phyloP scores from a whole-genome alignment of 2,888 invertebrate species.

The Mythimna impura region DNA sequence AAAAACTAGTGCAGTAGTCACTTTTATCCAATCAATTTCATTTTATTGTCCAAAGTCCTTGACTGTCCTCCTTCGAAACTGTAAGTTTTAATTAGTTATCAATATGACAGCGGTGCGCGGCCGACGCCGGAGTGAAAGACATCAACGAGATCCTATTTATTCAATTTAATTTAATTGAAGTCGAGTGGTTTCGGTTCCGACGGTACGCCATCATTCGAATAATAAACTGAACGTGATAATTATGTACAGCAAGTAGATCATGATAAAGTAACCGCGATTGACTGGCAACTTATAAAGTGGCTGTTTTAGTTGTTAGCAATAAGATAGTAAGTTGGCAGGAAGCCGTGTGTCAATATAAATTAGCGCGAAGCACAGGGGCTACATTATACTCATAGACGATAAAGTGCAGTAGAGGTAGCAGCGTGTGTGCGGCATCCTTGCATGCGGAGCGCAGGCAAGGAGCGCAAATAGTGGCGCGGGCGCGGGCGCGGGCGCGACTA shows the following conservation, averaged over 20 bases:
- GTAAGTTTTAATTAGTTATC: not conserved
- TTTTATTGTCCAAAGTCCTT: not conserved
- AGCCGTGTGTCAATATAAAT: slow-evolving; percentile 23
- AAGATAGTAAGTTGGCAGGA: slow-evolving; percentile 1
- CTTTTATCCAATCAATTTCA: not conserved
- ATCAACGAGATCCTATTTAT: slow-evolving; percentile 25
- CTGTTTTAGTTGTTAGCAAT: slow-evolving; percentile 25
- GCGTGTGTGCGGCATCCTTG: too few species aligned
- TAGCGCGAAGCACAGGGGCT: slow-evolving; percentile 11
- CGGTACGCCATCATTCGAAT: not conserved
- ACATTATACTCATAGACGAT: not conserved
- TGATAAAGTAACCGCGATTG: slow-evolving; percentile 7
- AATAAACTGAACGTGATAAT: not conserved
- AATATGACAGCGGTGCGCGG: not conserved
- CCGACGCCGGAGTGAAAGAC: slow-evolving; percentile 25
- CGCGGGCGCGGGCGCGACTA: not conserved
- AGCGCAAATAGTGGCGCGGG: too few species aligned
- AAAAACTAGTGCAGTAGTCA: not conserved
- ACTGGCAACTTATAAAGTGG: slow-evolving; percentile 11
- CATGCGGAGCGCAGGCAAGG: too few species aligned
- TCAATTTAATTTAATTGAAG: not conserved
- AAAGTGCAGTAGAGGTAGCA: not conserved
- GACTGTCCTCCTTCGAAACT: not conserved
- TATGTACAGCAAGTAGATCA: not conserved
- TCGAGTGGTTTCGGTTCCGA: not conserved